These are phyloP conservation scores for Asarcornis scutulata DNA, from an alignment of 2,113 vertebrate species.

Conservation along the genomic window DNA sequence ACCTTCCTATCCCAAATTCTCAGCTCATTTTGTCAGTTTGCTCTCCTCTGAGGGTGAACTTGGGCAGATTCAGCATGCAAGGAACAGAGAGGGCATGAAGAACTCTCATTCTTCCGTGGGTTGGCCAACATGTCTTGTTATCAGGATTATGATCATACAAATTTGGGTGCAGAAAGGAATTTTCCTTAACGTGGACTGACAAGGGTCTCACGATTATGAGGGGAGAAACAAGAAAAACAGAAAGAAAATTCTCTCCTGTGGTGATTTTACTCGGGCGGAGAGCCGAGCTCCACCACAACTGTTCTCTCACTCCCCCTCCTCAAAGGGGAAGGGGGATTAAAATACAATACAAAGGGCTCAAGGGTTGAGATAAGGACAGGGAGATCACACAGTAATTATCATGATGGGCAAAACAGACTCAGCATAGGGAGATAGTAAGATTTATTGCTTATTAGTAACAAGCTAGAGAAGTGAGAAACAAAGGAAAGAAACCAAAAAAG, in stretches of 20 bases:
- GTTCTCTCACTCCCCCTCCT: too few species aligned
- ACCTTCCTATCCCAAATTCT: neutral
- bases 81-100: neutral
- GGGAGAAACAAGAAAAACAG: neutral
- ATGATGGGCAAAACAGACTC: too few species aligned
- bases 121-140: neutral
- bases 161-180: neutral
- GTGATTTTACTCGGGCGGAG: too few species aligned
- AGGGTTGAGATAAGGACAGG: too few species aligned
- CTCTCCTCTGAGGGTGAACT: neutral
- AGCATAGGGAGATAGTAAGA: too few species aligned
- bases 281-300: too few species aligned
- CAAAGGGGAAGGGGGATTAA: too few species aligned
- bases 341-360: too few species aligned
- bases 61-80: neutral
- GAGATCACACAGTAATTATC: too few species aligned
- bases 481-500: too few species aligned
- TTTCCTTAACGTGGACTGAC: neutral
- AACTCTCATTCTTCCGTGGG: neutral
- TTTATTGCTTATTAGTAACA: too few species aligned
- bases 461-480: too few species aligned
- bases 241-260: neutral
- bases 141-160: neutral
- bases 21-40: neutral
- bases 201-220: neutral